Percentiles rank a stretch among this genome's conserved stretches.
Evolutionary conservation across 2,113 vertebrate genomes (phyloP).

Genomic region (Artemisiospiza belli): DNA sequence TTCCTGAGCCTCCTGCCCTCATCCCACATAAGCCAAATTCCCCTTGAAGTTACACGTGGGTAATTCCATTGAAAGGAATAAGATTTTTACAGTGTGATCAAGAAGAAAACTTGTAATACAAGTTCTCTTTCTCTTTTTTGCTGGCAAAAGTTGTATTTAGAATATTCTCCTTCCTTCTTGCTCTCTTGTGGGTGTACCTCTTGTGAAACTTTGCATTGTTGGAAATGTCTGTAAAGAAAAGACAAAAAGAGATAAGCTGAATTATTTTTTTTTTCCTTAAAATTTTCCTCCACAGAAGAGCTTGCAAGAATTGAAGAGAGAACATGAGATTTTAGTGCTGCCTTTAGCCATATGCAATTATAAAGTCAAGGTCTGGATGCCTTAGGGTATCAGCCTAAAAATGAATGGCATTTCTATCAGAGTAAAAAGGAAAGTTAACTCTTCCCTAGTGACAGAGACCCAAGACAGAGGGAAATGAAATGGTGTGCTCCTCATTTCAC

Average conservation of each 20-base stretch:
- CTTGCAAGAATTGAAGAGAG: not conserved
- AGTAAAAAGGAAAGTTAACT: not conserved
- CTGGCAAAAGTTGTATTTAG: not conserved
- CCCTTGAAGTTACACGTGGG: not conserved
- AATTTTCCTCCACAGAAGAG: not conserved
- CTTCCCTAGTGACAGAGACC: not conserved
- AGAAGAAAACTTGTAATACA: not conserved
- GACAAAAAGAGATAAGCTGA: constrained; percentile 20
- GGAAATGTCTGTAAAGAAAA: not conserved
- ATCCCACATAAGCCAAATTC: not conserved
- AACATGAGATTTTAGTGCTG: not conserved
- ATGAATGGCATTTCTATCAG: not conserved
- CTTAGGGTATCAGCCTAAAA: not conserved
- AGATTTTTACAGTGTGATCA: not conserved
- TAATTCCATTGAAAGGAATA: constrained; percentile 5
- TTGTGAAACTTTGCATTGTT: constrained; percentile 29
- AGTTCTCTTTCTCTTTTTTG: not conserved
- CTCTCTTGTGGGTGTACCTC: not conserved
- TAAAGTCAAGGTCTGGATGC: not conserved
- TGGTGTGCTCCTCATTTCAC: not conserved
- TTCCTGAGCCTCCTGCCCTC: not conserved
- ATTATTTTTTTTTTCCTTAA: not conserved
- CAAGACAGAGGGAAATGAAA: not conserved
- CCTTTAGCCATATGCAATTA: not conserved
- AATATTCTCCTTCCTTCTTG: not conserved